A percentile compares a stretch with the other conserved stretches of the same genome.
Evolutionary conservation across 2,888 invertebrate species (phyloP).

Genomic region (Physocephala rufipes): DNA sequence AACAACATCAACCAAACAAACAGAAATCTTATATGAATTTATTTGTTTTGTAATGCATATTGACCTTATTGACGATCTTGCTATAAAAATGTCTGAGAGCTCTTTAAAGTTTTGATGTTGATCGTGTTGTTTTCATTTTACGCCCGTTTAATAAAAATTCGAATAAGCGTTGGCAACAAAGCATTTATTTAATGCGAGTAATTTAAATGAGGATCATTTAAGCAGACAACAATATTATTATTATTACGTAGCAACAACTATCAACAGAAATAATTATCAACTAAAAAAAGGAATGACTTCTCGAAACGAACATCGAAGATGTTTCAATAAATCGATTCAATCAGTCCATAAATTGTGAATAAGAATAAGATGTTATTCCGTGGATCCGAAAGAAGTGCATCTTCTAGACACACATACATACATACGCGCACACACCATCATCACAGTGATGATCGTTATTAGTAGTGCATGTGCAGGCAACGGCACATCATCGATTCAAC

Average conservation of each 20-base stretch:
- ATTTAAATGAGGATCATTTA: too few species aligned
- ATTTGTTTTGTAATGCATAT: too few species aligned
- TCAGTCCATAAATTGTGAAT: background rate
- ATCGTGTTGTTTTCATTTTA: too few species aligned
- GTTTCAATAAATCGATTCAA: background rate
- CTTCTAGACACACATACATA: background rate
- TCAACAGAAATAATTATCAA: background rate
- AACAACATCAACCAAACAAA: too few species aligned
- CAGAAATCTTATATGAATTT: too few species aligned
- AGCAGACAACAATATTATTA: background rate
- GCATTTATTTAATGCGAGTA: background rate
- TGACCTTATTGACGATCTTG: too few species aligned
- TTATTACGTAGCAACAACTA: background rate
- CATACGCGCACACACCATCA: conserved; percentile 19
- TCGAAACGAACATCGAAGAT: background rate
- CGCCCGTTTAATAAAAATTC: too few species aligned
- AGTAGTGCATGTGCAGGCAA: background rate
- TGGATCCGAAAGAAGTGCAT: background rate
- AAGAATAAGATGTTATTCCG: background rate
- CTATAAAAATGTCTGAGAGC: too few species aligned
- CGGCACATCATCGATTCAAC: too few species aligned
- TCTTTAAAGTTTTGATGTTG: too few species aligned
- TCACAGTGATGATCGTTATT: conserved; percentile 6
- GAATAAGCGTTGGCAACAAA: background rate
- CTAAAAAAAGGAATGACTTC: background rate